These are phyloP conservation scores for Pterocles burchelli DNA, from an alignment of 2,113 vertebrate species.

Conservation along the genomic window DNA sequence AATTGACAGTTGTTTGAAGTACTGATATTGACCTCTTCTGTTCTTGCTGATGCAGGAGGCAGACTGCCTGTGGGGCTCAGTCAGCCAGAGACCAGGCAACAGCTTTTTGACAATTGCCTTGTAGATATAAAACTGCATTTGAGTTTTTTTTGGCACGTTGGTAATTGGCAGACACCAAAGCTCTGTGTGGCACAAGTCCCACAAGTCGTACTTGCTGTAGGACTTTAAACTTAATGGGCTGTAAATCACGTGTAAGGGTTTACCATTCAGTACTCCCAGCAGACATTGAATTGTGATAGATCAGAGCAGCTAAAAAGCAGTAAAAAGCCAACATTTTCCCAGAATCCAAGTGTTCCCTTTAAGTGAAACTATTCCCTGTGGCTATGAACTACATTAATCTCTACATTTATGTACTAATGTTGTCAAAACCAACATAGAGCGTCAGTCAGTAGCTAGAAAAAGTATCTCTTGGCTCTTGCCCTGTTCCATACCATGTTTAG, in stretches of 20 bases:
- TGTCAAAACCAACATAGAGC: neutral
- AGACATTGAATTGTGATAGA: neutral
- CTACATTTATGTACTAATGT: neutral
- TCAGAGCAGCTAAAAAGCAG: neutral
- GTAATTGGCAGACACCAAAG: neutral
- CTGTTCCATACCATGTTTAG: neutral
- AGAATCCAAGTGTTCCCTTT: neutral
- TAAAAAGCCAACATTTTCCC: neutral
- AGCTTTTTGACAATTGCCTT: neutral
- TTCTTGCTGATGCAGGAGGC: neutral
- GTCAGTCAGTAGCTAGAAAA: neutral
- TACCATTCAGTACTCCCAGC: neutral
- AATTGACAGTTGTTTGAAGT: constrained; percentile 5
- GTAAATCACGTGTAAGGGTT: neutral
- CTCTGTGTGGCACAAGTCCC: neutral
- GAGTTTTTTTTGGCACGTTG: neutral
- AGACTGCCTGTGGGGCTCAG: neutral
- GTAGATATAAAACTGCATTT: neutral
- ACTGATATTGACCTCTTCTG: neutral
- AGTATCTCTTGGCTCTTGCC: neutral
- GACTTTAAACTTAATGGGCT: neutral
- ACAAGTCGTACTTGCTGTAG: neutral
- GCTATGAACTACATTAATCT: neutral
- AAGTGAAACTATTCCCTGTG: neutral
- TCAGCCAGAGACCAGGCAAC: neutral